Base-by-base conservation (phyloP, 2,888 invertebrate genomes). In the Trypoxylon attenuatum region DNA sequence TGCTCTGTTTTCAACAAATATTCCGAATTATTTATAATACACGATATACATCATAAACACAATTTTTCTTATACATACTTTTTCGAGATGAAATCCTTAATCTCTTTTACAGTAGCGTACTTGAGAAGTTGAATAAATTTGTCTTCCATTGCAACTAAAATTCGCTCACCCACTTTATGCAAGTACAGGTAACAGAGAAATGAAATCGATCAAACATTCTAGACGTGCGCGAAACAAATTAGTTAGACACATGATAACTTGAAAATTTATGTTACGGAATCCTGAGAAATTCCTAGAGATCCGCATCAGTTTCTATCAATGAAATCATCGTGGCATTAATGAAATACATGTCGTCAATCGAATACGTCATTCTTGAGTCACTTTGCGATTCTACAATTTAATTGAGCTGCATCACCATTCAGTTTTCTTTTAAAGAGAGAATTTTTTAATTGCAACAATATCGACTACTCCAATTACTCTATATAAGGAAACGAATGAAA, bases 41-140 rank as follows among this genome's bases (percentile, higher is more conserved):
- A 41, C 15, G 16, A 23, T 1, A 19, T 1, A 42, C 8, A 21
- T 21, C 1, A 19, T 21, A 29, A 21, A n/a, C n/a, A 6, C 13
- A 23, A 13, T 5, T 1, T 15, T 27, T 3, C 6, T 13, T 16
- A 21, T 27, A 69, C 62, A 39, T 67, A 80, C 77, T 67, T 67
- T 16, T 33, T 66, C 3, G 42, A 27, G 13, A 73, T 47, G n/a
- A 76, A 71, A 0, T 73, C 79, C 38, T 62, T 66, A 13, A 80
- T 76, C 29, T 59, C 69, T 13, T 59, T 63, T 1, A 60, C 10
- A 0, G 33, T 56, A 0, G 60, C 71, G 45, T 70, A 80, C 25
- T 58, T 69, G 2, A 80, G 45, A 10, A 79, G 57, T 42, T 69
- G 56, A 10, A 78, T 67, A 10, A 79, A 67, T 10, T 67, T 58